Evolutionary conservation across 2,797 vertebrate genomes (phyloP), one percentile per base, ranked within the genome.

Genomic region (Capromys pilorides): DNA sequence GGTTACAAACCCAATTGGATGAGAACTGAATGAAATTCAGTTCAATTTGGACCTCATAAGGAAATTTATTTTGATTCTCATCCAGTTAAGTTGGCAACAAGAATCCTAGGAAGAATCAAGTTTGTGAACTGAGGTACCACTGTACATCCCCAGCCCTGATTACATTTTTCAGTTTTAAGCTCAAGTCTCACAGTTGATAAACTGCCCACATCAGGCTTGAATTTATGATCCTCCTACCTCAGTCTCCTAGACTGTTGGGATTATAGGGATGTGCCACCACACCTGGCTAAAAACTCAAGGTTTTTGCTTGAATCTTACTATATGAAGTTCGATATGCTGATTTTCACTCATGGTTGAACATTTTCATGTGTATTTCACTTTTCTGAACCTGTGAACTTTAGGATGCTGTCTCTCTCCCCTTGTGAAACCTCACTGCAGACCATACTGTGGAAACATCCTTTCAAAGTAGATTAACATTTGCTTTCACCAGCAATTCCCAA

Each of bases 401-500:
- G 18, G 22, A 12, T 21, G 2, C 3, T 22, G 24, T 57, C 66
- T 51, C 33, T 71, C 67, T 91, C 49, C 39, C 36, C 9, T 54
- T 88, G 31, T 86, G 36, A 67, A 95, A 81, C 79, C n/a, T 36
- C 39, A 41, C 33, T 75, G 36, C 6, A 77, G 61, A 77, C 10
- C 39, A 62, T 49, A 4, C 39, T 59, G 9, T 77, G 39, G 66
- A 18, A 85, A 11, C 80, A 87, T 59, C n/a, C 59, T 84, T 88
- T 66, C 59, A 88, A 54, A 88, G 26, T 39, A 95, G 62, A 57
- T 66, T 54, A 81, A 22, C 66, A 90, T 66, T 86, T 95, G 22
- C 26, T 36, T 88, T 67, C 13, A 62, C 67, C 66, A 54, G 16
- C 39, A 91, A 41, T 77, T 39, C 59, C 31, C 41, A 69, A 45